These are phyloP conservation scores for Alligator mississippiensis DNA, from an alignment of 2,113 vertebrate genomes.

Conservation along the genomic window DNA sequence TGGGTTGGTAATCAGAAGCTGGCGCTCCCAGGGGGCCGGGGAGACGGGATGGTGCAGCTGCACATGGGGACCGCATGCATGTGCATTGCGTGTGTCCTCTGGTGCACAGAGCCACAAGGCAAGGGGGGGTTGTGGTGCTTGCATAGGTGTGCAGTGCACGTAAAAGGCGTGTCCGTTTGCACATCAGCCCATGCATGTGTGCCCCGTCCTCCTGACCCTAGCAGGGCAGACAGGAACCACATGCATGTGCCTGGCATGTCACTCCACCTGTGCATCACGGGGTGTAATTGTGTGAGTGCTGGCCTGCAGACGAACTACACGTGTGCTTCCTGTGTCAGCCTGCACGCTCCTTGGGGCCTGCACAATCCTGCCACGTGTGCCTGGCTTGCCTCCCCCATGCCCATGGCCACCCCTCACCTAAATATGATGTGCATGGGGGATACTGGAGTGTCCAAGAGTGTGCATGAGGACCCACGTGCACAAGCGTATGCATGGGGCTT, in stretches of 20 bases:
- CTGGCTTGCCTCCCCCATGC: too few relatives aligned
- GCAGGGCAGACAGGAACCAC: not conserved
- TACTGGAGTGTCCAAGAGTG: too few relatives aligned
- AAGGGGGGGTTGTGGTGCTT: not conserved
- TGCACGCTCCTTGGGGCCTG: too few relatives aligned
- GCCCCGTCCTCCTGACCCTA: too few relatives aligned
- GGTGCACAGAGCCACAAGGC: not conserved
- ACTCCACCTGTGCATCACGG: not conserved
- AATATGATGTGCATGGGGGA: too few relatives aligned
- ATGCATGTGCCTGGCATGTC: not conserved
- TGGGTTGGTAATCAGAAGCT: not conserved
- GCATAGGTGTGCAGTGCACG: not conserved
- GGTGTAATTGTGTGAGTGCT: not conserved
- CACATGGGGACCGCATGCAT: not conserved
- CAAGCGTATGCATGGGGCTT: not conserved
- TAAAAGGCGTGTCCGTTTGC: not conserved
- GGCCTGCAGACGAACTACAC: not conserved
- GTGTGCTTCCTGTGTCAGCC: not conserved
- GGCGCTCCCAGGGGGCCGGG: not conserved
- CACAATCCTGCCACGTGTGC: too few relatives aligned
- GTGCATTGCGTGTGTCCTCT: not conserved
- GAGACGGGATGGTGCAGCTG: not conserved
- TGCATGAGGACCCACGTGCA: too few relatives aligned
- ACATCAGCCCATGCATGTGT: not conserved
- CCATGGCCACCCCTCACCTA: too few relatives aligned